Conservation (phyloP, 2,888 invertebrate species). For the Hyposoter didymator region DNA sequence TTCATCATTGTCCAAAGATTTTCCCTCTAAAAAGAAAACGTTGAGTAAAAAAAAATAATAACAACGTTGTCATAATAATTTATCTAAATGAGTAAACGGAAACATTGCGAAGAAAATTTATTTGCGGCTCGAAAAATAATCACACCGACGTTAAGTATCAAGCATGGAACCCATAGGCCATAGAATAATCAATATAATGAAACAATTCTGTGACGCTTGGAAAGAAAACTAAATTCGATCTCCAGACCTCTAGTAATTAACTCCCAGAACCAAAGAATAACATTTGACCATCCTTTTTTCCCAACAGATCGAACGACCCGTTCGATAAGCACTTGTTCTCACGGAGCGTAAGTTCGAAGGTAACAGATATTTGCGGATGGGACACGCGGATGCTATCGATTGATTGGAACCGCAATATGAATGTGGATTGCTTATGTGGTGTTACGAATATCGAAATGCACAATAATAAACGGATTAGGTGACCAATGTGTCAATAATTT, state of each 20-base stretch:
- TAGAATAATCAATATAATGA: neutral
- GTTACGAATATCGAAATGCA: neutral
- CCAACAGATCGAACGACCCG: neutral
- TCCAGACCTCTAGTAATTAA: neutral
- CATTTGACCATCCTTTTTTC: neutral
- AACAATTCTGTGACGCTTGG: neutral
- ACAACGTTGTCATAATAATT: neutral
- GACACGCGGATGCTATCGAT: neutral
- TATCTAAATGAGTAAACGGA: neutral
- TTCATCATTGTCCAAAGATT: conserved; percentile 71
- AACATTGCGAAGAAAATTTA: neutral
- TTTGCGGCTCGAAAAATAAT: neutral
- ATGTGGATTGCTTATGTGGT: neutral
- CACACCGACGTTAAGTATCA: neutral
- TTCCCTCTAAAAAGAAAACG: conserved; percentile 45
- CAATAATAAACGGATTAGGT: neutral
- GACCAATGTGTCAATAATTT: neutral
- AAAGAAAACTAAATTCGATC: neutral
- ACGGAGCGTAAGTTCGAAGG: neutral
- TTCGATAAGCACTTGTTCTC: neutral
- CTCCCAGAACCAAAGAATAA: neutral
- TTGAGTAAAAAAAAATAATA: conserved; percentile 5
- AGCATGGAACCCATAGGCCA: neutral
- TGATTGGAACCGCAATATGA: neutral
- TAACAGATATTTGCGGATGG: neutral